phyloP scores from a whole-genome alignment of 2,888 invertebrate species.

The Oxytorus armatus region DNA sequence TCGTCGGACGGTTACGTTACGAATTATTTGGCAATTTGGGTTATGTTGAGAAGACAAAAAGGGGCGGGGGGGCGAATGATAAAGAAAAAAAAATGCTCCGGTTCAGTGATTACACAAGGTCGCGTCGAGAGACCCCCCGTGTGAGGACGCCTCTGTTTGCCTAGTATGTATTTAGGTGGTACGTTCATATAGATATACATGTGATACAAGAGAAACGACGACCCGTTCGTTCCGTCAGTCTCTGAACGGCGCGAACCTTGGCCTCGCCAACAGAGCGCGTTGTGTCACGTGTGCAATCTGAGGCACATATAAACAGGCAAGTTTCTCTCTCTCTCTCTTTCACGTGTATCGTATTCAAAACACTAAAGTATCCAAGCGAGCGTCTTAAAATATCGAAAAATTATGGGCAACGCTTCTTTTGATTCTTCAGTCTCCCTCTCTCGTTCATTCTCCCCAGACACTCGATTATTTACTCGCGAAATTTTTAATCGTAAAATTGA shows the following conservation, averaged over 20 bases:
- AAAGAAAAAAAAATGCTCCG: not conserved
- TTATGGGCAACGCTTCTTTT: too few species aligned
- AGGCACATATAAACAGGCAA: conserved; percentile 41
- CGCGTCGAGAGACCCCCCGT: not conserved
- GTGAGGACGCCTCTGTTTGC: not conserved
- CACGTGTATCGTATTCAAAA: not conserved
- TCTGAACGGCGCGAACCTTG: conserved; percentile 67
- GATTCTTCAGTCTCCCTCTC: too few species aligned
- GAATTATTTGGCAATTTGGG: conserved; percentile 26
- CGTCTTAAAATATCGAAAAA: too few species aligned
- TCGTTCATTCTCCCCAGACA: too few species aligned
- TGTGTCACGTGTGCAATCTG: conserved; percentile 67
- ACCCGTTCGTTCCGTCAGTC: conserved; percentile 50
- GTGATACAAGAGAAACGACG: conserved; percentile 22
- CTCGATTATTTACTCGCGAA: too few species aligned
- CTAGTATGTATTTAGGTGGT: not conserved
- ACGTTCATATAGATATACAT: conserved; percentile 6
- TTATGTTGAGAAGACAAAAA: conserved; percentile 17
- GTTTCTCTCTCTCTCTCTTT: conserved; percentile 7
- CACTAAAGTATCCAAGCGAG: too few species aligned
- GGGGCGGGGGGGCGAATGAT: conserved; percentile 22
- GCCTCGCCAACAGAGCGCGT: conserved; percentile 61
- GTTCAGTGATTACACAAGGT: conserved; percentile 41
- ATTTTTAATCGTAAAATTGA: not conserved
- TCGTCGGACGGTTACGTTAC: too few species aligned